These are phyloP conservation scores for Tyrannus savana DNA, from an alignment of 2,113 vertebrate species.

Conservation along the genomic window DNA sequence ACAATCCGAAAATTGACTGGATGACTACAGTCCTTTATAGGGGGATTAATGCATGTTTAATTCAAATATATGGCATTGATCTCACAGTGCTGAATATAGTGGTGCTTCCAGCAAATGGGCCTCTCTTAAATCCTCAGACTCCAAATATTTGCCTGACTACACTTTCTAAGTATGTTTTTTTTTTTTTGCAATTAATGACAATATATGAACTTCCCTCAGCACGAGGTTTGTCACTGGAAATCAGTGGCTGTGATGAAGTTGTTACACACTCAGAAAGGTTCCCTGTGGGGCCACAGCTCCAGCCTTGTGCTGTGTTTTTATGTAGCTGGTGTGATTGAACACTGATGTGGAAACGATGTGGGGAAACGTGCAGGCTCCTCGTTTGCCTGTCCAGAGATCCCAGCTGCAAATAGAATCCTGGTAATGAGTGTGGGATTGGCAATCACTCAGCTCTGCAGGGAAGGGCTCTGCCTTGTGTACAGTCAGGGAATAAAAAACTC, in stretches of 20 bases:
- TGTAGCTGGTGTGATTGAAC: fast-evolving
- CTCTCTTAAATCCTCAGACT: neutral
- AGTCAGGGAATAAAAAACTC: fast-evolving
- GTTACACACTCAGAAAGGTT: neutral
- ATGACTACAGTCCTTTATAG: neutral
- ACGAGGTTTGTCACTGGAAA: neutral
- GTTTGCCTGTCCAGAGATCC: fast-evolving
- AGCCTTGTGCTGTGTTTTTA: neutral
- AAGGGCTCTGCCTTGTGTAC: neutral
- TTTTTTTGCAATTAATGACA: neutral
- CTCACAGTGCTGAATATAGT: neutral
- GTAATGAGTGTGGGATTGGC: neutral
- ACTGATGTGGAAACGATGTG: fast-evolving
- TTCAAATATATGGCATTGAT: slow-evolving; percentile 34
- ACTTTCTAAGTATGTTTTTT: fast-evolving
- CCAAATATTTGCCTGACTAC: neutral
- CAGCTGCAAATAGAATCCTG: fast-evolving
- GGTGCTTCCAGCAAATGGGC: neutral
- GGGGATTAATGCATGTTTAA: slow-evolving; percentile 9
- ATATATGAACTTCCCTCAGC: neutral
- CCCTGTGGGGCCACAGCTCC: fast-evolving
- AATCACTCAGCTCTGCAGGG: fast-evolving
- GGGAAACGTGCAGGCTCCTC: neutral
- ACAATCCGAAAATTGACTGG: neutral
- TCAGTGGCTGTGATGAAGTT: neutral